Base-by-base conservation (phyloP, 2,797 vertebrate genomes). In the Sylvilagus floridanus region DNA sequence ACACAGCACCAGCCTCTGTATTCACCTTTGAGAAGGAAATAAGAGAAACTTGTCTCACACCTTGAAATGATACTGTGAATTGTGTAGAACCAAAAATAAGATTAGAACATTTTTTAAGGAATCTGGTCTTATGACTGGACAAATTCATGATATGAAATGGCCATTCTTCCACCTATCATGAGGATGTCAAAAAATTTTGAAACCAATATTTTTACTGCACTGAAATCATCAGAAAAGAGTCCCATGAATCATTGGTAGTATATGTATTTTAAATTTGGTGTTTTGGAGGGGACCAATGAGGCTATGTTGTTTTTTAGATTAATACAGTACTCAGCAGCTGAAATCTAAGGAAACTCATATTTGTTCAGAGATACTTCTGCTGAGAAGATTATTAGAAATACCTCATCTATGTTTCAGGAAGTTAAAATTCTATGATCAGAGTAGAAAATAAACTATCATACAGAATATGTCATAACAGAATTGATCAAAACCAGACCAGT, bases 281-380 rank as follows among this genome's bases (percentile, higher is more conserved):
- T 2, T 11, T 47, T 60, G 6, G 54, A 8, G 1, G 66, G 30
- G 16, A 69, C 50, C 60, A 79, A 75, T 82, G 54, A 32, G 6
- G 22, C 35, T 85, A 24, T 28, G 19, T 93, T 91, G 26, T 69
- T 91, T 91, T 82, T 91, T 93, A 77, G 68, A 35, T 21, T 78
- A 78, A 62, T 28, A 65, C 11, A 76, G 60, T 19, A 57, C 22
- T 89, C 82, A 85, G 57, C 81, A 72, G 30, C 69, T 75, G 32
- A 93, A 95, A 73, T 90, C 26, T 81, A 91, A 75, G n/a, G 52
- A 93, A 76, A 54, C 54, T 92, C 47, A 90, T 78, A 66, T 24
- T 79, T 57, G 22, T 75, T 88, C 81, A 37, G 21, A 30, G 11
- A 21, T 60, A 52, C 10, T 86, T 88, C 37, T 81, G 26, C 42